Base-by-base conservation (phyloP, 2,797 vertebrate species). In the Myiotriccus ornatus region DNA sequence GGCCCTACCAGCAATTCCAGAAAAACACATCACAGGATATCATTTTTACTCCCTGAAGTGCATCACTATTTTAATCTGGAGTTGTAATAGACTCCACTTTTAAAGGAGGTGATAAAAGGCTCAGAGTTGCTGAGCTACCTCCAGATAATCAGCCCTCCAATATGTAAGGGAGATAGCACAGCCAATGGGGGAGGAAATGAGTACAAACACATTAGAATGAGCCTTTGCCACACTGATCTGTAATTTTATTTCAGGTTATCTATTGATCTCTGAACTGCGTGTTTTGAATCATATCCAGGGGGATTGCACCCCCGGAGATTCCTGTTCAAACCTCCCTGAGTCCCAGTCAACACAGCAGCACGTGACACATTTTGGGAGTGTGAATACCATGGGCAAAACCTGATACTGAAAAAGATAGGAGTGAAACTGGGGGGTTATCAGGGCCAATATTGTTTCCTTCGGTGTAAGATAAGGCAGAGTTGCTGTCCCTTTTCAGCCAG, bases 11-110 rank as follows among this genome's bases (percentile, higher is more conserved):
- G 76, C 79, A 65, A 71, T 70, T 91, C 80, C 85, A 84, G 65
- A 63, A 93, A 93, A 93, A 88, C 82, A 94, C 81, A 81, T 37
- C 71, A 37, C 44, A 87, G 52, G 53, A 41, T 55, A 83, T 77
- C 34, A 90, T 79, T 91, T 96, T 87, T 71, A 47, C 37, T 88
- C 79, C 65, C 82, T 64, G 55, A 80, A 85, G 84, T 65, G 37
- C 53, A 87, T 87, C 87, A 46, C 67, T 73, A 4, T 63, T 93
- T 95, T 89, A 83, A 95, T 95, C 92, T 92, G 47, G 69, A 79
- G 63, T 32, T 92, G 89, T 86, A 95, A 95, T 88, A 94, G 94
- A 93, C 91, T 95, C 82, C 70, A 75, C 90, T 92, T 91, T 78
- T 88, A 80, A 65, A 62, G 34, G 59, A 91, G 82, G 87, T 73